Base-by-base conservation (phyloP, 2,888 invertebrate genomes). In the Seira ritae region DNA sequence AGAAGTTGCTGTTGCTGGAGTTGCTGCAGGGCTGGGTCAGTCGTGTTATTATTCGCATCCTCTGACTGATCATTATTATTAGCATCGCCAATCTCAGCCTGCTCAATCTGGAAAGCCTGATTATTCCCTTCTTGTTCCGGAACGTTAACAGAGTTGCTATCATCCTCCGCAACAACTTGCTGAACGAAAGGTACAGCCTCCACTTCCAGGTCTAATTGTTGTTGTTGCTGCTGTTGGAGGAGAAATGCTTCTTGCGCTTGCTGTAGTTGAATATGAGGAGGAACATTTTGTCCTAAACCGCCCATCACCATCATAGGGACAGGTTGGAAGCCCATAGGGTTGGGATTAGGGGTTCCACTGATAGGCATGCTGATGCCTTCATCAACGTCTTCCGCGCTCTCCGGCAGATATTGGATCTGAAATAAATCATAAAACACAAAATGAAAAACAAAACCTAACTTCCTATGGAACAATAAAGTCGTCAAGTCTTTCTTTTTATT, bases 31-130 rank as follows among this genome's bases (percentile, higher is more conserved):
- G 87, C 86, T 4, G 88, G 88, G 65, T 88, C 88, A 0, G 88
- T 88, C 0, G 88, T 88, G 67, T 88, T 88, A 74, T 88, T 88
- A 68, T 88, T 88, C 0, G 88, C 88, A 67, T 88, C 88, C 75
- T 88, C 88, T 2, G 88, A 84, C 42, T 87, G 80, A 74, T 88
- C 88, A 77, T 88, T 88, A 81, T 88, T 88, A 67, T 88, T 88
- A 31, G 87, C 88, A 72, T 88, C 88, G 1, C 88, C 88, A 17
- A n/a, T n/a, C n/a, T 75, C 81, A 65, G 76, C 72, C 80, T 86
- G 85, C 19, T 88, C 87, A 83, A 89, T 71, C 81, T 88, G 73
- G 84, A 90, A 88, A 76, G 85, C 85, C 77, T 15, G 66, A 71
- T 70, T 66, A 15, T 79, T 23, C 87, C 50, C 72, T 80, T 81